Percentiles rank a stretch among this genome's conserved stretches.
Conservation (phyloP, 1,140 invertebrate species). For the Drosophila ironensis region DNA sequence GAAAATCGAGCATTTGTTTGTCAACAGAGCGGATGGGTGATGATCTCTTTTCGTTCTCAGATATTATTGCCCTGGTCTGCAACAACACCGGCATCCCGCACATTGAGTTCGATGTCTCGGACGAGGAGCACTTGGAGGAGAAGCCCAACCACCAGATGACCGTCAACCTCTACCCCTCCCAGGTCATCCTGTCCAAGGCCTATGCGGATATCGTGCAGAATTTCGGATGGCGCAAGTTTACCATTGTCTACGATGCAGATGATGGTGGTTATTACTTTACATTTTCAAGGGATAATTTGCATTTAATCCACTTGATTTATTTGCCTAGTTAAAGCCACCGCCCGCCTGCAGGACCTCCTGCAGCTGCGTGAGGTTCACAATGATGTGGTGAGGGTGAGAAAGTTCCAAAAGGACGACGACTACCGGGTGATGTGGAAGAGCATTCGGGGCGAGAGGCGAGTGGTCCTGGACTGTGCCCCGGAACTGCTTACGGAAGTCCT, state of each 20-base stretch:
- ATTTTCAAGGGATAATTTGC: not conserved
- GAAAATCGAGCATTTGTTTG: conserved; percentile 32
- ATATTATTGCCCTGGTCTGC: conserved; percentile 86
- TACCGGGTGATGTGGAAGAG: conserved; percentile 86
- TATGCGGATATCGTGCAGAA: conserved; percentile 88
- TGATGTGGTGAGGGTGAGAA: conserved; percentile 83
- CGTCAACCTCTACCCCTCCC: conserved; percentile 89
- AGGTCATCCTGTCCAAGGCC: conserved; percentile 87
- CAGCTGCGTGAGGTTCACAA: conserved; percentile 71
- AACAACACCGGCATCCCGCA: conserved; percentile 87
- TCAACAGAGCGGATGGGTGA: conserved; percentile 31
- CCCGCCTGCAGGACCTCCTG: conserved; percentile 65
- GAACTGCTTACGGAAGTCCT: conserved; percentile 84
- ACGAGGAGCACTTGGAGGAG: conserved; percentile 82
- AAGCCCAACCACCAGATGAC: conserved; percentile 82
- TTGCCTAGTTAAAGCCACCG: conserved; percentile 32
- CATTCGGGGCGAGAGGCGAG: conserved; percentile 85
- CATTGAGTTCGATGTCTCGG: conserved; percentile 85
- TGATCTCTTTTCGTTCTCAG: conserved; percentile 13
- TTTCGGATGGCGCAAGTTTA: conserved; percentile 90
- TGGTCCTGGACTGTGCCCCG: conserved; percentile 88
- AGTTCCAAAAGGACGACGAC: conserved; percentile 82
- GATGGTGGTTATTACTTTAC: conserved; percentile 82
- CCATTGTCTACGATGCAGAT: conserved; percentile 91
- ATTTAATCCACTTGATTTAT: not conserved